These are phyloP conservation scores for Choristoneura rosaceana DNA, from an alignment of 2,888 invertebrate genomes.

Conservation along the genomic window DNA sequence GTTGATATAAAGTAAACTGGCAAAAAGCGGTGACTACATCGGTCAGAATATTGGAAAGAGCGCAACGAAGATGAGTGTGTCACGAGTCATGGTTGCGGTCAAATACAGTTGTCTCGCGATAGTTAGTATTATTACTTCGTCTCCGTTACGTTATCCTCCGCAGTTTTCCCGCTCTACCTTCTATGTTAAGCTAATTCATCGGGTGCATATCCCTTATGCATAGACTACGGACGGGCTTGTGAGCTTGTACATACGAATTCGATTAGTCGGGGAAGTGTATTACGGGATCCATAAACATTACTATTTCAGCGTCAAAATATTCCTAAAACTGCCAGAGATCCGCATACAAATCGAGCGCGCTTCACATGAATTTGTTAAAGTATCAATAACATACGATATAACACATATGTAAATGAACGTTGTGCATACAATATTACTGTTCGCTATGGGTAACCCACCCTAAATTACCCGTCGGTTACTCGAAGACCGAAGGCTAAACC, in stretches of 20 bases:
- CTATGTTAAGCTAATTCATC: slow-evolving; percentile 24
- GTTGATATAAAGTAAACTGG: not conserved
- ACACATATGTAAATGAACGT: slow-evolving; percentile 6
- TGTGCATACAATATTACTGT: slow-evolving; percentile 1
- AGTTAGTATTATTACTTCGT: not conserved
- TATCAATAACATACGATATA: not conserved
- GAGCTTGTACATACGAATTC: slow-evolving; percentile 36
- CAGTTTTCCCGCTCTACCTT: slow-evolving; percentile 6
- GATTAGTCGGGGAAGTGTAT: slow-evolving; percentile 3
- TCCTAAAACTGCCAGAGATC: slow-evolving; percentile 10
- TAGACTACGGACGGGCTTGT: slow-evolving; percentile 38
- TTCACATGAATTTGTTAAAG: slow-evolving; percentile 2
- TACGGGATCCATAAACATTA: slow-evolving; percentile 13
- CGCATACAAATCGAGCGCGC: not conserved
- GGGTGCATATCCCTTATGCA: slow-evolving; percentile 22
- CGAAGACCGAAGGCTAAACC: not conserved
- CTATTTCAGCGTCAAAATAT: slow-evolving; percentile 12
- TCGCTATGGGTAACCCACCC: slow-evolving; percentile 2
- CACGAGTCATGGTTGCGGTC: not conserved
- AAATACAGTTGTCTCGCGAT: not conserved
- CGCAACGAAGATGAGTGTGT: not conserved
- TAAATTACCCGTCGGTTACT: not conserved
- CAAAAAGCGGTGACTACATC: not conserved
- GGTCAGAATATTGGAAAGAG: not conserved
- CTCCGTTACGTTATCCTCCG: not conserved